Evolutionary conservation across 1,140 invertebrate genomes (phyloP).

Genomic region (Pachypeltis micranthus): DNA sequence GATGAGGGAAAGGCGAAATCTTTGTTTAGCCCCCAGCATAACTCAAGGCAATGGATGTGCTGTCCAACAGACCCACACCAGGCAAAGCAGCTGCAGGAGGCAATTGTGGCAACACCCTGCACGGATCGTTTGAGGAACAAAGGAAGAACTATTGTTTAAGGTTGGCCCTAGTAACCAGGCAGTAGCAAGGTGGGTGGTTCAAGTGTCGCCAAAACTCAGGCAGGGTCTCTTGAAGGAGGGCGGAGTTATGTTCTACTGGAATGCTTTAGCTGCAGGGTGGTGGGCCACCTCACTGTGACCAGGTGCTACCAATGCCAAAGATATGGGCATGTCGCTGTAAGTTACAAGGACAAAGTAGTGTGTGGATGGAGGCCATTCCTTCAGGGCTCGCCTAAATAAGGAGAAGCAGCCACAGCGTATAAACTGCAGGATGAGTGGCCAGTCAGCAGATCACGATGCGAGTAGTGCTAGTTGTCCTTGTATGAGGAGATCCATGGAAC

Average conservation of each 20-base stretch:
- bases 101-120: not conserved
- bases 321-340: not conserved
- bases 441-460: not conserved
- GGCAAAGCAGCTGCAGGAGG: not conserved
- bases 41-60: not conserved
- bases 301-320: not conserved
- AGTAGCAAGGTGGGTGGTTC: not conserved
- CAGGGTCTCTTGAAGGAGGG: not conserved
- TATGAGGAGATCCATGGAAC: not conserved
- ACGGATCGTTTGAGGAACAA: not conserved
- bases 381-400: not conserved
- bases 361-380: not conserved
- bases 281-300: not conserved
- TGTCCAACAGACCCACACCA: not conserved
- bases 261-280: not conserved
- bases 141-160: not conserved
- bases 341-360: not conserved
- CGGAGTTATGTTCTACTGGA: not conserved
- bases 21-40: not conserved
- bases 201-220: not conserved
- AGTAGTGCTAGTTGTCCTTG: not conserved
- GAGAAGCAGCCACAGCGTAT: not conserved
- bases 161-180: not conserved
- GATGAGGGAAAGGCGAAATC: not conserved
- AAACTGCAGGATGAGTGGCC: not conserved